Base-by-base conservation (phyloP, 2,797 vertebrate genomes). In the Melanogrammus aeglefinus region DNA sequence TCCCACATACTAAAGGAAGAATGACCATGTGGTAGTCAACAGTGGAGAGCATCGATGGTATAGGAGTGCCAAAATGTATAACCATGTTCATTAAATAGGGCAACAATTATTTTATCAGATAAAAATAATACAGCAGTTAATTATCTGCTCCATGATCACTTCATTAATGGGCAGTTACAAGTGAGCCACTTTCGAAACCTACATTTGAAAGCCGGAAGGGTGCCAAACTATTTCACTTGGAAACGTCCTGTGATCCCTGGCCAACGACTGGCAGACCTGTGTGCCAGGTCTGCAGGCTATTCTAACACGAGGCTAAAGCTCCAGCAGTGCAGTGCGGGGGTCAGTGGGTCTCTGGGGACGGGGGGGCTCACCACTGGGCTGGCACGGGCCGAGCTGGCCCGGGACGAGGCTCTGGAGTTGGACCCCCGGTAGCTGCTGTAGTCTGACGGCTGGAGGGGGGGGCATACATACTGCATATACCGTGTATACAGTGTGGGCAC, bases 321-420 rank as follows among this genome's bases (percentile, higher is more conserved):
- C 18, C 47, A 51, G 47, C 6, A 0, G 47, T 21, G 47, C 10
- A 13, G 41, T 14, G 12, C 13, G 13, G 41, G 41, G 41, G 12
- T 3, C 41, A 44, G 41, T 12, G 41, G 41, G 41, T 14, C 41
- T 76, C 14, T 51, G 16, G 72, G 80, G 39, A 13, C 35, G 35
- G 21, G 24, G 77, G 82, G 77, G 83, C 97, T 99, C 96, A 99
- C 97, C 97, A 97, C 96, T 36, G 97, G 97, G 88, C 97, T 99
- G 92, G 96, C 89, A 6, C 96, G 95, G 75, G 96, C 96, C 57
- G 97, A 98, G 86, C 95, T 95, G 88, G 96, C 95, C 92, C 96
- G 95, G 90, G 96, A 98, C 35, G 97, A 98, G 6, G 94, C 89
- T 75, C 96, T 96, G 86, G 97, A 98, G 91, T 95, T 88, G 8